Evolutionary conservation across 2,113 vertebrate species (phyloP).

Genomic region (Illadopsis cleaveri): DNA sequence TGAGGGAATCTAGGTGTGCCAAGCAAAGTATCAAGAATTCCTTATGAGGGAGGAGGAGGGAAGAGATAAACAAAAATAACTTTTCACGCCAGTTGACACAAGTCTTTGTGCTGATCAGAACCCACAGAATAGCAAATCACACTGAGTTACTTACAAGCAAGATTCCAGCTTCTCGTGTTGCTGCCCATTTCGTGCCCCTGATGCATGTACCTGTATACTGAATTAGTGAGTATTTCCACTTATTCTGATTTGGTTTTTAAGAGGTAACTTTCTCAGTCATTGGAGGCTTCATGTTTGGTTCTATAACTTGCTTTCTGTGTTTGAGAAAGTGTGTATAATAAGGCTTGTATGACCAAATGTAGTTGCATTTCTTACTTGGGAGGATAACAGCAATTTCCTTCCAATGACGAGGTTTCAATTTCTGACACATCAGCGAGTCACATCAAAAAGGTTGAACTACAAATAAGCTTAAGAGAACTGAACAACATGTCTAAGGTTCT

Average conservation of each 20-base stretch:
- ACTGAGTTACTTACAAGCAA: background rate
- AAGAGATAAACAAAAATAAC: background rate
- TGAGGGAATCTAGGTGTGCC: background rate
- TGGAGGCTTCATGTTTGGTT: background rate
- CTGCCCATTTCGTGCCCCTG: background rate
- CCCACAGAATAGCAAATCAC: background rate
- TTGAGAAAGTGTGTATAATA: background rate
- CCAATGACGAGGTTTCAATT: background rate
- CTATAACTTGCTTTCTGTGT: background rate
- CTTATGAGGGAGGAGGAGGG: background rate
- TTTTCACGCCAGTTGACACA: background rate
- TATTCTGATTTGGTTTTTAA: background rate
- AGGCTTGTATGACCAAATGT: background rate
- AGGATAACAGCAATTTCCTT: background rate
- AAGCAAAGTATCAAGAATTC: background rate
- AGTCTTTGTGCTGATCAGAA: background rate
- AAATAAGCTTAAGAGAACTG: background rate
- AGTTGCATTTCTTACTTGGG: background rate
- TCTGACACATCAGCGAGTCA: background rate
- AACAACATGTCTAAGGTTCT: background rate
- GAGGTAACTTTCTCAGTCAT: background rate
- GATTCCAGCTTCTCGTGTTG: background rate
- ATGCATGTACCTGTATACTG: accelerated
- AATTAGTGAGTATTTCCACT: background rate
- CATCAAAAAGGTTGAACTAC: background rate